phyloP scores from a whole-genome alignment of 1,140 invertebrate genomes.

The Drosophila aff. region DNA sequence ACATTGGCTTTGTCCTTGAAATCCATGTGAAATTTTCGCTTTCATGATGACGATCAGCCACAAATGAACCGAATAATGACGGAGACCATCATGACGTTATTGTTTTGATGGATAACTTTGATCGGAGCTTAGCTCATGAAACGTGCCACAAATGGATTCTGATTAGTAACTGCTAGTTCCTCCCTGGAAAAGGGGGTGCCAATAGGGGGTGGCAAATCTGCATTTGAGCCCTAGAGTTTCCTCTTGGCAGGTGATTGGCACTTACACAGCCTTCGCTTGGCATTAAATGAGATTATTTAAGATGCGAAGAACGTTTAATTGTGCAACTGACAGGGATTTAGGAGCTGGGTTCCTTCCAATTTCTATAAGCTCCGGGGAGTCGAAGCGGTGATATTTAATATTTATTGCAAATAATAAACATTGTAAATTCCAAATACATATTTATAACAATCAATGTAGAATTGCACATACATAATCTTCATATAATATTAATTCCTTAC shows the following conservation, averaged over 20 bases:
- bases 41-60: slow-evolving; percentile 41
- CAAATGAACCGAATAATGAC: slow-evolving; percentile 22
- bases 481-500: neutral
- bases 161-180: slow-evolving; percentile 2
- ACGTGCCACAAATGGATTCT: slow-evolving; percentile 54
- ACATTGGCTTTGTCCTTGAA: slow-evolving; percentile 75
- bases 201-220: slow-evolving; percentile 7
- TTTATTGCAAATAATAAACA: neutral
- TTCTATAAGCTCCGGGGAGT: neutral
- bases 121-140: slow-evolving; percentile 15
- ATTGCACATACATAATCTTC: neutral
- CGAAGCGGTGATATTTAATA: neutral
- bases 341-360: neutral
- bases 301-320: neutral
- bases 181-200: neutral
- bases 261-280: neutral
- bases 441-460: neutral
- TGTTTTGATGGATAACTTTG: slow-evolving; percentile 38
- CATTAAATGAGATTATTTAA: neutral
- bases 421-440: neutral
- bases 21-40: slow-evolving; percentile 76
- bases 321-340: slow-evolving; percentile 1
- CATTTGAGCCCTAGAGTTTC: slow-evolving; percentile 1
- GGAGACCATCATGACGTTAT: slow-evolving; percentile 18
- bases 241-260: slow-evolving; percentile 27